These are phyloP conservation scores for Phragmatobia fuliginosa DNA, from an alignment of 2,888 invertebrate genomes.

Conservation along the genomic window DNA sequence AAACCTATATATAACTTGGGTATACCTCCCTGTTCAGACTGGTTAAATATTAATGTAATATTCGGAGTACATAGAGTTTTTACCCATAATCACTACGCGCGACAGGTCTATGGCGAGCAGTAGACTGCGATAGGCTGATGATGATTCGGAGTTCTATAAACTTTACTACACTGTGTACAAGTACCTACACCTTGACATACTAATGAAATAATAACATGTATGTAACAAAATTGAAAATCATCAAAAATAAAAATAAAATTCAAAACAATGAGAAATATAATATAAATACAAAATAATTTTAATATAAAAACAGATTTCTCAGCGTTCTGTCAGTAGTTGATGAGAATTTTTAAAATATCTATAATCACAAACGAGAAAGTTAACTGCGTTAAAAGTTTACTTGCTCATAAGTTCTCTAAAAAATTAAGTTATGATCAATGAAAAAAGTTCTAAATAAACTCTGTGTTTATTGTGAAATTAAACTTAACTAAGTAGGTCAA, in stretches of 20 bases:
- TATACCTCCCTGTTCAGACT: too few species aligned
- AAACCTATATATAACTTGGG: too few species aligned
- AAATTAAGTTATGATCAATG: not conserved
- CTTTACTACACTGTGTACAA: too few species aligned
- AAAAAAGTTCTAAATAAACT: conserved; percentile 27
- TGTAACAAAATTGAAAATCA: not conserved
- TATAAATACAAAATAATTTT: not conserved
- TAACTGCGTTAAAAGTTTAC: not conserved
- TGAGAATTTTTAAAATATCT: not conserved
- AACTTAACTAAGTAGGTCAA: conserved; percentile 52
- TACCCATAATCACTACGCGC: too few species aligned
- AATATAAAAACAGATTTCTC: not conserved
- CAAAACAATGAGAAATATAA: not conserved
- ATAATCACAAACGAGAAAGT: not conserved
- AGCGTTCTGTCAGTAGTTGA: not conserved
- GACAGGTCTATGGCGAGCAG: too few species aligned
- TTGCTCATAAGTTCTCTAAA: conserved; percentile 1
- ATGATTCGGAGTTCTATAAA: too few species aligned
- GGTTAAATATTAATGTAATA: too few species aligned
- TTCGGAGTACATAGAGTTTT: too few species aligned
- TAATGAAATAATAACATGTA: not conserved
- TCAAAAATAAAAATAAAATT: not conserved
- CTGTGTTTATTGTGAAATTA: conserved; percentile 52
- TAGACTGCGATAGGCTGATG: too few species aligned
- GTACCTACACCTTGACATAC: too few species aligned